phyloP scores from a whole-genome alignment of 1,140 invertebrate species.

The Drosophila quadrilineata region DNA sequence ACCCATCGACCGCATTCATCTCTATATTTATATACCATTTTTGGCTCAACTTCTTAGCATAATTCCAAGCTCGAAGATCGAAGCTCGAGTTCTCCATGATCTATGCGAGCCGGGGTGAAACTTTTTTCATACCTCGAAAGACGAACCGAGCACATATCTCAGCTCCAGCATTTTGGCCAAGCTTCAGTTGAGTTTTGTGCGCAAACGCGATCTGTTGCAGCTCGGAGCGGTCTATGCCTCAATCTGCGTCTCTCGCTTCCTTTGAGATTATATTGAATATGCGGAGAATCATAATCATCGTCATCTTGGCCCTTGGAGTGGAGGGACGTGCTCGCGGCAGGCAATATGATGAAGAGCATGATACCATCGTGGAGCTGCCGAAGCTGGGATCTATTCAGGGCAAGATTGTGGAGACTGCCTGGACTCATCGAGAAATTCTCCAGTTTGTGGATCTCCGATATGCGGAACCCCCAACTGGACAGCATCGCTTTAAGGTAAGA shows the following conservation, averaged over 20 bases:
- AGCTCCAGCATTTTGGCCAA: conserved; percentile 7
- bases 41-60: conserved; percentile 42
- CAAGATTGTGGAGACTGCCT: conserved; percentile 64
- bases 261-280: conserved; percentile 24
- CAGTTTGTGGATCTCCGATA: conserved; percentile 79
- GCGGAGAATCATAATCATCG: background rate
- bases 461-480: conserved; percentile 72
- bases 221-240: background rate
- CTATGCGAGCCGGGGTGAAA: conserved; percentile 50
- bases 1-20: too few relatives aligned
- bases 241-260: background rate
- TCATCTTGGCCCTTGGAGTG: background rate
- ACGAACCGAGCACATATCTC: conserved; percentile 48
- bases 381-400: conserved; percentile 72
- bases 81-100: conserved; percentile 19
- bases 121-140: conserved; percentile 22
- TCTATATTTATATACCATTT: conserved; percentile 8
- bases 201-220: conserved; percentile 38
- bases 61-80: conserved; percentile 29
- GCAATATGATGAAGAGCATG: conserved; percentile 64
- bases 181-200: conserved; percentile 60
- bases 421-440: conserved; percentile 68
- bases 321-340: conserved; percentile 36
- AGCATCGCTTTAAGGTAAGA: conserved; percentile 74
- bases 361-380: conserved; percentile 69